Evolutionary conservation across 2,113 vertebrate genomes (phyloP), one percentile per base, ranked within the genome.

Genomic region (Colius striatus): DNA sequence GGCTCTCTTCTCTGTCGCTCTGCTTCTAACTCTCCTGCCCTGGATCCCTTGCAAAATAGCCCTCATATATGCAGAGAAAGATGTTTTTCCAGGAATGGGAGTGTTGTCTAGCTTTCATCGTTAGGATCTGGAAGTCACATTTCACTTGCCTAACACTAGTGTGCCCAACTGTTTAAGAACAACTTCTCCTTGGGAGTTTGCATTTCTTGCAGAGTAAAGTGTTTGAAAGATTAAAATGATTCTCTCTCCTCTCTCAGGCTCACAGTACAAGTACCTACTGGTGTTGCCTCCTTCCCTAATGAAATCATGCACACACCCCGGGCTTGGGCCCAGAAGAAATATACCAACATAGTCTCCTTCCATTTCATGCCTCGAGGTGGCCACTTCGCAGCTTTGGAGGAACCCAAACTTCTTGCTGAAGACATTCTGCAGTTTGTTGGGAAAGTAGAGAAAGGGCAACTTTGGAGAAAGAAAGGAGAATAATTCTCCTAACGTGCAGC

Each of bases 321-420:
- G 61, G 97, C 84, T 38, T 98, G 97, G 97, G 81, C 97, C 66
- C 91, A 77, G 91, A 32, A 61, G 90, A 98, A 98, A 92, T 98
- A 96, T 73, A 92, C 92, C 58, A 97, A 97, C 36, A 97, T 98
- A 0, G 8, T 98, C 62, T 98, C 98, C 58, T 98, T 98, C 67
- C 95, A 93, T n/a, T 97, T 97, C 94, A 98, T 98, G 97, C 71
- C 97, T 36, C 86, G 47, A 6, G 98, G 98, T 15, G 98, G 98
- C 38, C 98, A 98, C 84, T 98, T 98, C 0, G 97, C 96, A 10
- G 98, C 98, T 87, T 96, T 98, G 2, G 98, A 98, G 84, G 98
- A 98, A 79, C 98, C 98, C 3, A 77, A 96, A 73, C 95, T 98
- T 66, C 96, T 98, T 13, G 97, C 98, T 62, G 91, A 80, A 92